Evolutionary conservation across 2,797 vertebrate species (phyloP).

Genomic region (Cynopterus sphinx): DNA sequence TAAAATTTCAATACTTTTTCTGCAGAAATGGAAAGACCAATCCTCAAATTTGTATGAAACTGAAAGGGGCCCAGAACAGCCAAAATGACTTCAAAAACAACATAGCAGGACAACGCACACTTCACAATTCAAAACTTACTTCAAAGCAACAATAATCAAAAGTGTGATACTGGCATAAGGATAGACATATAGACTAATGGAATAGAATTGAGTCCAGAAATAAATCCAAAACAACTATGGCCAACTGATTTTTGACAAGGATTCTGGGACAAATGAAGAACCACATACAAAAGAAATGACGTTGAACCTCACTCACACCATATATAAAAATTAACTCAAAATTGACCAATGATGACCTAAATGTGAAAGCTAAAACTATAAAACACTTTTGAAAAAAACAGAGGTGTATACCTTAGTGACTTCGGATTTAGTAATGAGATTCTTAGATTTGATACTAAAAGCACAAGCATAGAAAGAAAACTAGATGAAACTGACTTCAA

Average conservation of each 20-base stretch:
- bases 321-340: neutral
- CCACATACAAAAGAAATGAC: neutral
- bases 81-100: neutral
- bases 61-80: neutral
- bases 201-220: neutral
- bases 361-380: neutral
- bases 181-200: neutral
- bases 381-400: neutral
- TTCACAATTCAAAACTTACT: slow-evolving; percentile 3
- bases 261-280: neutral
- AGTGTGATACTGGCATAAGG: neutral
- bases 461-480: neutral
- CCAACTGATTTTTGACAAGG: neutral
- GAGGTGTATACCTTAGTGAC: neutral
- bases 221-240: neutral
- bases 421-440: neutral
- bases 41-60: neutral
- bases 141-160: neutral
- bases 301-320: neutral
- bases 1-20: slow-evolving; percentile 12
- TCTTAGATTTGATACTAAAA: slow-evolving; percentile 13
- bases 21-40: neutral
- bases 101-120: neutral
- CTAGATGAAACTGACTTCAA: neutral
- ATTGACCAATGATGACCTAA: neutral